These are phyloP conservation scores for Drosophila bipectinata DNA, from an alignment of 1,140 invertebrate genomes.

Conservation along the genomic window DNA sequence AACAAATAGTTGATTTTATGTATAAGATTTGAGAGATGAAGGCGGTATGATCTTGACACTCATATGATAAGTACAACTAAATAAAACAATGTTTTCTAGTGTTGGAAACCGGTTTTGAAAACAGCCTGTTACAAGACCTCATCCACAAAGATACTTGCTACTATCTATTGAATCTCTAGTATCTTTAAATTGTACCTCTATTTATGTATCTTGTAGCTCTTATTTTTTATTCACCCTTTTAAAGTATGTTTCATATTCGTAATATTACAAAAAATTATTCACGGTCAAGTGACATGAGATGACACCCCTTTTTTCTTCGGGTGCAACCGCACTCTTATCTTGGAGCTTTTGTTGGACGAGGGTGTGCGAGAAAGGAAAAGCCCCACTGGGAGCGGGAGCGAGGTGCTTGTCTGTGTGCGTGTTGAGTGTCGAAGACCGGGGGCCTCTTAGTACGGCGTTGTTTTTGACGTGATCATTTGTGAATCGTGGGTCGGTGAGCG, in stretches of 20 bases:
- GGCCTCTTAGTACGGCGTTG: constrained; percentile 16
- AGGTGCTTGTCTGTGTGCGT: constrained; percentile 39
- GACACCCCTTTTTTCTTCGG: not conserved
- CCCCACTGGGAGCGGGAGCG: constrained; percentile 6
- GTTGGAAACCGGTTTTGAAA: not conserved
- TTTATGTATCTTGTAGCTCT: too few species aligned
- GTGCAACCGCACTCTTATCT: constrained; percentile 44
- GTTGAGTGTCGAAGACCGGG: constrained; percentile 49
- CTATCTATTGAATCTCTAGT: too few species aligned
- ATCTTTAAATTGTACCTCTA: too few species aligned
- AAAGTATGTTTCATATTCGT: too few species aligned
- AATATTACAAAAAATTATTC: not conserved
- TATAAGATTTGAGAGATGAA: not conserved
- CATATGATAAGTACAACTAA: not conserved
- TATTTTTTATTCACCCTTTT: too few species aligned
- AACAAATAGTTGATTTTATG: not conserved
- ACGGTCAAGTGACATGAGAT: not conserved
- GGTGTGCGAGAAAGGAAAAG: constrained; percentile 6
- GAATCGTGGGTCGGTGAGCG: constrained; percentile 29
- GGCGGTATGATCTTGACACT: too few species aligned
- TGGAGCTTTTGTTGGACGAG: constrained; percentile 49
- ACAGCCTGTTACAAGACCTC: not conserved
- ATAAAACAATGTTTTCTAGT: not conserved
- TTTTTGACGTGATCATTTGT: constrained; percentile 60
- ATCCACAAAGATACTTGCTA: too few species aligned